Base-by-base conservation (phyloP, 53 echinoderm and acorn worm species). In the Paracentrotus lividus region DNA sequence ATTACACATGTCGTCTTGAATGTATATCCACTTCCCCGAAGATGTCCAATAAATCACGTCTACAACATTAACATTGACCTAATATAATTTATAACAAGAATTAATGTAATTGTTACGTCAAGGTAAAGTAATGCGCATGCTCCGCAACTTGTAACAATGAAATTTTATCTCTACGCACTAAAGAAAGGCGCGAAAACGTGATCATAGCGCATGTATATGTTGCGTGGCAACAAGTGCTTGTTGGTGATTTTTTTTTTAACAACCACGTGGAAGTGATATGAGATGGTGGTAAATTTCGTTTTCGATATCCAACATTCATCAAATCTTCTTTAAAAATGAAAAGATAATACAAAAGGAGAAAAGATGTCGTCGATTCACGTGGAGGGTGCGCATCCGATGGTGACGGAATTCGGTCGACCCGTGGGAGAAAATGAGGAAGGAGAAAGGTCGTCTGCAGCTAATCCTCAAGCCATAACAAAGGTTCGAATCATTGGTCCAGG, bases 401-500 rank as follows among this genome's bases (percentile, higher is more conserved):
- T 92, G 92, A 60, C 59, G 12, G 92, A 92, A 40, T 81, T 59
- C 21, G 91, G 91, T 23, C 47, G 56, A 13, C 5, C 72, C 1
- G 67, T 65, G 45, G 49, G 27, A 4, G 91, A 72, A 23, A 51
- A 91, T 72, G 65, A 87, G 4, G 90, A 75, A 67, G 65, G 69
- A 27, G 36, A n/a, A 15, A 68, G 16, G 52, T 31, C 18, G 15
- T 18, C 92, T 42, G 10, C 81, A 36, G 21, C 54, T 24, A 16
- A 31, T 72, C 69, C 26, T 4, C 72, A 44, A 64, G 31, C 90
- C 42, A 69, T 33, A 9, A 42, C 92, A 8, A 92, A 92, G 81
- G 81, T 92, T 10, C 53, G 81, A 55, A 55, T 92, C 57, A 57
- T 78, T 92, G 91, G 91, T 29, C 91, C 91, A 64, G 89, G 43